Base-by-base conservation (phyloP, 2,888 invertebrate species). In the Thelaira solivaga region DNA sequence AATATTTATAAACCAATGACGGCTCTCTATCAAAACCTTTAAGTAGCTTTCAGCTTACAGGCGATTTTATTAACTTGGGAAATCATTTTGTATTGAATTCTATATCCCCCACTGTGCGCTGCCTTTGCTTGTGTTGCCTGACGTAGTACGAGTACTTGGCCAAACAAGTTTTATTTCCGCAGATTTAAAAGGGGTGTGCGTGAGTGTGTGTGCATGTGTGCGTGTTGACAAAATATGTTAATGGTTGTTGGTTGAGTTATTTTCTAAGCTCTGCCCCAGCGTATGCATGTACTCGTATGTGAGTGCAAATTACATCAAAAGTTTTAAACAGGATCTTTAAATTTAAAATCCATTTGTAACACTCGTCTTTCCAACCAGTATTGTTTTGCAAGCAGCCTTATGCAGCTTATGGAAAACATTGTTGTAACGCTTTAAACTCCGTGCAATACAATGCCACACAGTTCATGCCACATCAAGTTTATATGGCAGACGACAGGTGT, bases 161-260 rank as follows among this genome's bases (percentile, higher is more conserved):
- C 69, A 59, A 78, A 78, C 78, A 64, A 78, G 78, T 78, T 78
- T 74, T 74, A 78, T 78, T 74, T 78, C 78, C 74, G 74, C 69
- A 74, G 69, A 65, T 74, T 55, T 11, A 31, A 49, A 53, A 65
- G 65, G 69, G 74, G 65, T 61, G 76, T 77, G 67, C 39, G 34
- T n/a, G 39, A 5, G 18, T 4, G 4, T 5, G n/a, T 11, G 4
- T 49, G 24, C 22, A 16, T 43, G 51, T 2, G 8, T 47, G 36
- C 13, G n/a, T 31, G 43, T 18, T 45, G 11, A 26, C 18, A 62
- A 49, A 26, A 47, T 34, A 68, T 68, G 67, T 20, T 55, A 53
- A 55, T 67, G 41, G 55, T 13, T 45, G 47, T 45, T 57, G n/a
- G n/a, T 68, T 68, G 47, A 68, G 41, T 53, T 68, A 26, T 49